phyloP scores from a whole-genome alignment of 2,113 vertebrate species.

The Stictonetta naevosa region DNA sequence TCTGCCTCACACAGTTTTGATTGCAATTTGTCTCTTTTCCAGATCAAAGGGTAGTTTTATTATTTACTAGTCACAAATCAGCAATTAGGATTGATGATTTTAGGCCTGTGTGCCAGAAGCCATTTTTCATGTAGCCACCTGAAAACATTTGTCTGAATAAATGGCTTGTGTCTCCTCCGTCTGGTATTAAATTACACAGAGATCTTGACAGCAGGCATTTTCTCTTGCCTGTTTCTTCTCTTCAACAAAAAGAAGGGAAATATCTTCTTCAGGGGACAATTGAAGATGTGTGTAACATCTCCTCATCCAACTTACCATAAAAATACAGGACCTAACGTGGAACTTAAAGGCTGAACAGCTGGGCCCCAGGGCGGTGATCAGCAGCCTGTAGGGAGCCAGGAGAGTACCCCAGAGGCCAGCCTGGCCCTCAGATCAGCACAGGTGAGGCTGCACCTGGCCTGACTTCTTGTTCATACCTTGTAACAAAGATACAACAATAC shows the following conservation, averaged over 20 bases:
- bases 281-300: not conserved
- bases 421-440: not conserved
- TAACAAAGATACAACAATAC: not conserved
- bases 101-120: not conserved
- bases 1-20: not conserved
- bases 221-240: not conserved
- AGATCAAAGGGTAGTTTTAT: not conserved
- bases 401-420: fast-evolving
- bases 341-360: not conserved
- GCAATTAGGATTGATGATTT: not conserved
- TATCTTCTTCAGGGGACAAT: not conserved
- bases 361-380: not conserved
- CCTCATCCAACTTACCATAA: not conserved
- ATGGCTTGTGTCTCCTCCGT: not conserved
- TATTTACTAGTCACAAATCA: not conserved
- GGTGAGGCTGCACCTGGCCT: not conserved
- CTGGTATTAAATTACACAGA: not conserved
- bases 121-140: not conserved
- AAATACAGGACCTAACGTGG: not conserved
- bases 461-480: not conserved
- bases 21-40: not conserved
- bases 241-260: not conserved
- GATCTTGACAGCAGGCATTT: not conserved
- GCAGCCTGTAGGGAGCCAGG: not conserved
- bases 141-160: not conserved